Base-by-base conservation (phyloP, 2,888 invertebrate species). In the Trilocha varians region DNA sequence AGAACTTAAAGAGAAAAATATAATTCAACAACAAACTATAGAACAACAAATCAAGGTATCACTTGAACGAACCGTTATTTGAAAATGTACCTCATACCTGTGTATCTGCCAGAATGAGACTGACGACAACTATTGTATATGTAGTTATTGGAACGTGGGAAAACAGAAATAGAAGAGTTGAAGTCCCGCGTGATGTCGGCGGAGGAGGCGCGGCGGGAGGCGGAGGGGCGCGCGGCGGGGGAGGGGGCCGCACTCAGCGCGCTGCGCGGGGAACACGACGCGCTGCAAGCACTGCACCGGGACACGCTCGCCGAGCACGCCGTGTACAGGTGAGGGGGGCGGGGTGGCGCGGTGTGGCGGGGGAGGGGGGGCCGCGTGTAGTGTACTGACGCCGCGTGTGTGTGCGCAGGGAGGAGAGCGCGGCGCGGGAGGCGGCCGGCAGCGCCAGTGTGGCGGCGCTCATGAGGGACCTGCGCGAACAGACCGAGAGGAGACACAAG, bases 391-490 rank as follows among this genome's bases (percentile, higher is more conserved):
- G 13, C 55, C 14, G 38, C 16, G 34, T 33, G 32, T 6, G 43
- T 37, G n/a, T 3, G 11, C 3, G 35, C 39, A 13, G 39, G 16
- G n/a, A 41, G 33, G n/a, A 18, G 13, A 3, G 32, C 40, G 42
- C 65, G 40, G 63, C 33, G 38, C 51, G 58, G 39, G 42, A 66
- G 11, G 50, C 56, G 0, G 43, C 43, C 1, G 38, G 58, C 18
- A 64, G 65, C 34, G 60, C 58, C 2, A 57, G 67, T 2, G 63
- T 70, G 39, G 52, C 52, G 13, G 55, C 61, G 8, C 55, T 76
- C 11, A 70, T 68, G 65, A 55, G 58, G 0, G 66, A 73, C 32
- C 52, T 72, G 14, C 58, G 62, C 40, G 50, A 42, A 2, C 57
- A 55, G 9, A 51, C 56, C 0, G 66, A 70, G 17, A 50, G 57